Base-by-base conservation (phyloP, 2,113 vertebrate genomes). In the Mellivora capensis region DNA sequence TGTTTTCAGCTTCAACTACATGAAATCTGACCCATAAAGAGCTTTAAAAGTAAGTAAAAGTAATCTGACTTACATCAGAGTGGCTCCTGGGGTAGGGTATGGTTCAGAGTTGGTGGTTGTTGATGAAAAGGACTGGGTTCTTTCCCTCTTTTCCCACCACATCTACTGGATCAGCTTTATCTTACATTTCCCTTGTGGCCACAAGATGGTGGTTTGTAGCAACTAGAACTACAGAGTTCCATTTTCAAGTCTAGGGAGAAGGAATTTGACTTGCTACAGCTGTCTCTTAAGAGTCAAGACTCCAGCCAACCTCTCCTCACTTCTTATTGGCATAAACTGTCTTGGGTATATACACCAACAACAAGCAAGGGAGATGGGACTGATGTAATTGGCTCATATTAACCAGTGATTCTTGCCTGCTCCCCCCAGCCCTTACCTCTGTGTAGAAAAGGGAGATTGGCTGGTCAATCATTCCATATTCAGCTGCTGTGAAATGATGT, bases 1-100 rank as follows among this genome's bases (percentile, higher is more conserved):
- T 74, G 29, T 87, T 87, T 97, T 94, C 52, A 27, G 13, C 52
- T 93, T 91, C 87, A 94, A 20, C 23, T 23, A 91, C 49, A 86
- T 64, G 61, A 88, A 90, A 77, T 37, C 59, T 20, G 9, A 64
- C 5, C 23, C 12, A 81, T 71, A 39, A 4, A 57, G 57, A 8
- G 7, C 4, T 52, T 57, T 59, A 49, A 34, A 80, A 76, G 21
- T 42, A 47, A 92, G 74, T 54, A 54, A 54, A 54, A 54, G 52
- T 54, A 54, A 54, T 54, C 71, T 39, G 44, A 39, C 17, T 76
- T 11, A 84, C 2, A 21, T 18, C 20, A 81, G 42, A 88, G 37
- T 7, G 7, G 3, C 9, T 81, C 10, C n/a, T 44, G 27, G 12
- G 15, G 31, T 21, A 42, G 91, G 57, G 10, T 20, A 25, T 11